Evolutionary conservation across 2,797 vertebrate species (phyloP), one percentile per base, ranked within the genome.

Genomic region (Gallinago nigripennis): DNA sequence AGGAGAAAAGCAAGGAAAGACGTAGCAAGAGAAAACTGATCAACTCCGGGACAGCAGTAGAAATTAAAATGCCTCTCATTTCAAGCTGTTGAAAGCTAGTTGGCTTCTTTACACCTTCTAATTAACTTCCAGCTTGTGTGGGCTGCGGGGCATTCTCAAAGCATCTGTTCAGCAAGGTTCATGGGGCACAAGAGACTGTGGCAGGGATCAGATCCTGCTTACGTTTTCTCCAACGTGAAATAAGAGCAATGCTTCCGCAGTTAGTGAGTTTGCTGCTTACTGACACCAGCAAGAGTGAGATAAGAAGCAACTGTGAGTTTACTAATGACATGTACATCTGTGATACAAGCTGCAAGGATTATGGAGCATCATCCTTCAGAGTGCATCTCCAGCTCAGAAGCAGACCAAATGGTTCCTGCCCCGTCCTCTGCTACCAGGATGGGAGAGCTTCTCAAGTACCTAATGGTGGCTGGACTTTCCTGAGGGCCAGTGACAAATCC

Each of bases 111-210:
- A 75, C 37, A 53, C 68, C 50, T 88, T 66, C 75, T 77, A 85
- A 92, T 94, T 86, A 92, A 80, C 73, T 95, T 90, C 39, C 60
- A 85, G 50, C 64, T 82, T 90, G 56, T 75, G 35, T 84, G 86
- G 60, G 90, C 75, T 95, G 69, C 45, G 43, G 88, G 48, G 45
- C 69, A 71, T 86, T 94, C 92, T 82, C 86, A 80, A 71, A 95
- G 86, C 86, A 93, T 92, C 81, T 91, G 88, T 33, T 93, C 78
- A 80, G 71, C 71, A 85, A 82, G 60, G 81, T 87, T 88, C 64
- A 53, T 13, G 31, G 82, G 57, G 75, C 90, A 93, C 60, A 57
- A 31, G 84, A 95, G 83, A 57, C 64, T 77, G 51, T 54, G 76
- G 50, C 15, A 64, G 61, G 86, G 43, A 77, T 46, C 64, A 64